These are phyloP conservation scores for Tragopan temminckii DNA, from an alignment of 2,797 vertebrate genomes.

Conservation along the genomic window DNA sequence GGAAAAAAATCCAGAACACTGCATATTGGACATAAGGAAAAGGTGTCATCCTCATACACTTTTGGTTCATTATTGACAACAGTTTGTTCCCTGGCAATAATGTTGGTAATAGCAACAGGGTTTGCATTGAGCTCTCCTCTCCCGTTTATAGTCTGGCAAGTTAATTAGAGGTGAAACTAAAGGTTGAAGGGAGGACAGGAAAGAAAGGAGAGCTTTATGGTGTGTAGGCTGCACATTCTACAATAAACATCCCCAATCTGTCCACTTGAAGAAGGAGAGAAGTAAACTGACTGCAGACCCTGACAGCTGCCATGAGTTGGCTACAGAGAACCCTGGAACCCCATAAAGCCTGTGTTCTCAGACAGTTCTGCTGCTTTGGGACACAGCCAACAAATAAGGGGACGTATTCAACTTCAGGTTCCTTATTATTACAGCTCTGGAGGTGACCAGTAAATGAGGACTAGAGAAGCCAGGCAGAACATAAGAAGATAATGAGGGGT, in stretches of 20 bases:
- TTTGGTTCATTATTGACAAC: not conserved
- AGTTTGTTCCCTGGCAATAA: not conserved
- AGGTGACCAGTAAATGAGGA: not conserved
- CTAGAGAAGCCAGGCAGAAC: not conserved
- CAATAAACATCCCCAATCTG: not conserved
- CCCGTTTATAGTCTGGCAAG: not conserved
- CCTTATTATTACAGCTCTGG: not conserved
- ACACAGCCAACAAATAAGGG: constrained; percentile 24
- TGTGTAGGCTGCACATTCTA: not conserved
- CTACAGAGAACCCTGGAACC: not conserved
- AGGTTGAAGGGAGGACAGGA: not conserved
- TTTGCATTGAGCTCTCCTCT: not conserved
- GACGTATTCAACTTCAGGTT: not conserved
- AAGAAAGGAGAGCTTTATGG: not conserved
- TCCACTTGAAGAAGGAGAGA: not conserved
- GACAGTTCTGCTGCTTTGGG: constrained; percentile 20
- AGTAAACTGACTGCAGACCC: not conserved
- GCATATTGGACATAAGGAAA: not conserved
- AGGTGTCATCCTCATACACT: not conserved
- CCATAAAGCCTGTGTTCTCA: not conserved
- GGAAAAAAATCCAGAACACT: constrained; percentile 38
- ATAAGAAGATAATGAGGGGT: not conserved
- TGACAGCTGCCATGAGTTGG: not conserved
- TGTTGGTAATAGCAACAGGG: not conserved
- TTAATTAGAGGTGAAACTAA: not conserved